These are phyloP conservation scores for Platycnemis pennipes DNA, from an alignment of 2,888 invertebrate genomes.

Conservation along the genomic window DNA sequence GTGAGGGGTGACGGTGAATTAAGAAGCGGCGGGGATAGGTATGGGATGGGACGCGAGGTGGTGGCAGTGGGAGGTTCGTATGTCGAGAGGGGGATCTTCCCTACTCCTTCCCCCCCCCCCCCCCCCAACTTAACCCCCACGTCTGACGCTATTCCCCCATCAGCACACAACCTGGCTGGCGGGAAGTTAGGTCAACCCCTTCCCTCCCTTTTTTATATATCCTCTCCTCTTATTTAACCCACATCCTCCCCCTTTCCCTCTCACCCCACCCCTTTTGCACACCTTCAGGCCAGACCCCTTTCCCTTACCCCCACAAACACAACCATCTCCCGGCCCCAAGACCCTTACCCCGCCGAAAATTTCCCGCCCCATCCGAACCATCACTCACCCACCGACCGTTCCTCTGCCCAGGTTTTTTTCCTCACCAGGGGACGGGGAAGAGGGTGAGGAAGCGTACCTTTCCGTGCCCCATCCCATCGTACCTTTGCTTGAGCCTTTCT, in stretches of 20 bases:
- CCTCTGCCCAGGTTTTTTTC: background rate
- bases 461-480: background rate
- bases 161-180: conserved; percentile 43
- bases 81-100: background rate
- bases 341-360: conserved; percentile 10
- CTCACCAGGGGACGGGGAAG: background rate
- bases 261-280: conserved; percentile 63
- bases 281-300: conserved; percentile 35
- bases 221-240: conserved; percentile 55
- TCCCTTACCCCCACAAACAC: background rate
- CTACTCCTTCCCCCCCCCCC: background rate
- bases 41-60: conserved; percentile 17
- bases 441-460: background rate
- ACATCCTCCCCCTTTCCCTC: conserved; percentile 56
- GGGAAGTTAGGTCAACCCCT: conserved; percentile 65
- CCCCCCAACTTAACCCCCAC: background rate
- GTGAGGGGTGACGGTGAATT: conserved; percentile 57
- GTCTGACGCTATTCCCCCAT: conserved; percentile 54
- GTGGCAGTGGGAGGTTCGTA: background rate
- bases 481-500: background rate
- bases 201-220: conserved; percentile 30
- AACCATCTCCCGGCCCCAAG: background rate
- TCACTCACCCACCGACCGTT: conserved; percentile 29
- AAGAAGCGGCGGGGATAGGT: conserved; percentile 9
- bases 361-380: conserved; percentile 22